These are phyloP conservation scores for Lasius fuliginosus DNA, from an alignment of 2,888 invertebrate genomes.

Conservation along the genomic window DNA sequence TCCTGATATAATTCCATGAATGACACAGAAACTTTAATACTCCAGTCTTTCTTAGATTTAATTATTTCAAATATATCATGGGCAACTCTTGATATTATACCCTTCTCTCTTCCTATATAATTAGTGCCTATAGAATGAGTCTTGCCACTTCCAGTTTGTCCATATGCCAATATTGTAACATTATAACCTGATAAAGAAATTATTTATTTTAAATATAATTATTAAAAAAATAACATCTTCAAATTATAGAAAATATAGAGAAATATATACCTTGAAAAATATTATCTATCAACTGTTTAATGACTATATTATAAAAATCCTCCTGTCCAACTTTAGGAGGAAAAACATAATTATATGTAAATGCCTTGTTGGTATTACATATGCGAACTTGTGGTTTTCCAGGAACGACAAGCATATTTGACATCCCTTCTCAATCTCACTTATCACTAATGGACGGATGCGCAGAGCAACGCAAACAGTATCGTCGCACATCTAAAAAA, in stretches of 20 bases:
- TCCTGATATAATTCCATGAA: constrained; percentile 97
- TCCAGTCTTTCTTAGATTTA: constrained; percentile 88
- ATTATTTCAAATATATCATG: constrained; percentile 92
- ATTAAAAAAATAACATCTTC: not conserved
- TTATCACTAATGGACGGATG: constrained; percentile 92
- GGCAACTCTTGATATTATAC: constrained; percentile 96
- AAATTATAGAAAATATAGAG: not conserved
- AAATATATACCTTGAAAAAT: constrained; percentile 91
- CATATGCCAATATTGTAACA: constrained; percentile 97
- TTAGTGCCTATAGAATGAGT: constrained; percentile 97
- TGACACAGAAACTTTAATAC: constrained; percentile 92
- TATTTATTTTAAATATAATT: constrained; percentile 11
- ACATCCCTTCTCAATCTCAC: constrained; percentile 92
- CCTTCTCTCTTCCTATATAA: constrained; percentile 90
- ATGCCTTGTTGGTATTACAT: constrained; percentile 89
- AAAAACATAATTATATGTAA: constrained; percentile 95
- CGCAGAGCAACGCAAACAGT: constrained; percentile 93
- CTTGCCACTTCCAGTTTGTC: constrained; percentile 98
- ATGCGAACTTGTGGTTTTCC: constrained; percentile 91
- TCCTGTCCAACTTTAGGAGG: constrained; percentile 90
- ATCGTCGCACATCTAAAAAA: constrained; percentile 82
- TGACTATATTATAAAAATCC: constrained; percentile 91
- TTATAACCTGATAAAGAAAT: constrained; percentile 91
- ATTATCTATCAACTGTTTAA: constrained; percentile 90
- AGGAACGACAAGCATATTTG: constrained; percentile 90